These are phyloP conservation scores for Holacanthus passer DNA, from an alignment of 2,113 vertebrate genomes.

Conservation along the genomic window DNA sequence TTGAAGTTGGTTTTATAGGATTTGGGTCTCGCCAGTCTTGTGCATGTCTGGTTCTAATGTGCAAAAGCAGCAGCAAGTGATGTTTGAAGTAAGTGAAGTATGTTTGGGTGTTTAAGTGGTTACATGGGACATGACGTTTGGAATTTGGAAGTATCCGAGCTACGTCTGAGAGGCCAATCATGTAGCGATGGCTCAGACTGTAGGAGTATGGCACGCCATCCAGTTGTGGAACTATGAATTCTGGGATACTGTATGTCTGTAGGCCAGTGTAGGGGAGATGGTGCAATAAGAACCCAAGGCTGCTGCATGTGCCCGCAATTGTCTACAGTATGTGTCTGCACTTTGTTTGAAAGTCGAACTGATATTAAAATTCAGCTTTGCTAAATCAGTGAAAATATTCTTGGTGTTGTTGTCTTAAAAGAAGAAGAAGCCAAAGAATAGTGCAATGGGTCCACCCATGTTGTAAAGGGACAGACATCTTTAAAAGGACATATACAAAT, in stretches of 20 bases:
- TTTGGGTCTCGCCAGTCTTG: background rate
- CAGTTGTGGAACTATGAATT: conserved; percentile 33
- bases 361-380: conserved; percentile 22
- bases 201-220: background rate
- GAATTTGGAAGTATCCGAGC: conserved; percentile 21
- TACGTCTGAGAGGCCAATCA: conserved; percentile 28
- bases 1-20: conserved; percentile 17
- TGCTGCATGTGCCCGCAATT: conserved; percentile 32
- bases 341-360: conserved; percentile 42
- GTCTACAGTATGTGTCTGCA: background rate
- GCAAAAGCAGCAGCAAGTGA: background rate
- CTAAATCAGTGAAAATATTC: background rate
- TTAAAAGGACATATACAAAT: background rate
- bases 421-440: background rate
- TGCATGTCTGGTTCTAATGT: background rate
- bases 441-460: background rate
- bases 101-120: background rate
- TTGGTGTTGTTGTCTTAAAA: background rate
- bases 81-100: no score
- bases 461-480: background rate
- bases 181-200: conserved; percentile 8
- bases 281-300: conserved; percentile 23
- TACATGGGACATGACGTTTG: background rate
- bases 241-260: conserved; percentile 17
- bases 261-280: conserved; percentile 31